A percentile compares a stretch with the other conserved stretches of the same genome.
phyloP scores from a whole-genome alignment of 2,888 invertebrate species.

The Pseudococcus jackbeardsleyi region DNA sequence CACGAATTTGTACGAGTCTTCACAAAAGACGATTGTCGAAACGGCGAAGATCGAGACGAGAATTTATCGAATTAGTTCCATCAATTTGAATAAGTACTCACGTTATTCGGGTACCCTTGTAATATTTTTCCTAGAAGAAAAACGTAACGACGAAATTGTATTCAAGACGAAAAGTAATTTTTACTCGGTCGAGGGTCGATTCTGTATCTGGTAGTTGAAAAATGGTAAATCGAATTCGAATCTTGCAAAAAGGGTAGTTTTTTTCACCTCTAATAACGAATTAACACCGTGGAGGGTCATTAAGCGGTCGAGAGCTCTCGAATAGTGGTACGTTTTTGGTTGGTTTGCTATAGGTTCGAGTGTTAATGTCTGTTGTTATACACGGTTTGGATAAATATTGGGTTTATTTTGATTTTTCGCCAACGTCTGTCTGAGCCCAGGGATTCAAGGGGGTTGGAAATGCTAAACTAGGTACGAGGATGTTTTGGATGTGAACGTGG shows the following conservation, averaged over 20 bases:
- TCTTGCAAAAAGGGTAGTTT: neutral
- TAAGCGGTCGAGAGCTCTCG: slow-evolving; percentile 33
- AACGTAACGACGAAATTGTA: neutral
- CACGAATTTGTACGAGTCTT: neutral
- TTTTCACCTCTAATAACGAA: slow-evolving; percentile 10
- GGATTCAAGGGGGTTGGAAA: too few species aligned
- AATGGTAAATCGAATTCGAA: slow-evolving; percentile 22
- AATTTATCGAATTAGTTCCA: neutral
- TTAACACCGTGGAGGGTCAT: slow-evolving; percentile 29
- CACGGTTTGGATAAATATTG: neutral
- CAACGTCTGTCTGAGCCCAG: neutral
- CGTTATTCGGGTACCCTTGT: neutral
- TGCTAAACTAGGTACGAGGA: too few species aligned
- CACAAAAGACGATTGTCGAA: neutral
- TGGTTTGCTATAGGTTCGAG: neutral
- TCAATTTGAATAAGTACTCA: slow-evolving; percentile 14
- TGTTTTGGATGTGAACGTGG: too few species aligned
- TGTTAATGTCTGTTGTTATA: slow-evolving; percentile 1
- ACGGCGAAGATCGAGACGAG: neutral
- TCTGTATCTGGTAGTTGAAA: neutral
- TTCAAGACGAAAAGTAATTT: slow-evolving; percentile 31
- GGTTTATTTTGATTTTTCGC: slow-evolving; percentile 14
- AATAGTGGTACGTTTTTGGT: neutral
- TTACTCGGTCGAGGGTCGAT: neutral
- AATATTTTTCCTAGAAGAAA: neutral